Base-by-base conservation (phyloP, 2,113 vertebrate genomes). In the Aldabrachelys gigantea region DNA sequence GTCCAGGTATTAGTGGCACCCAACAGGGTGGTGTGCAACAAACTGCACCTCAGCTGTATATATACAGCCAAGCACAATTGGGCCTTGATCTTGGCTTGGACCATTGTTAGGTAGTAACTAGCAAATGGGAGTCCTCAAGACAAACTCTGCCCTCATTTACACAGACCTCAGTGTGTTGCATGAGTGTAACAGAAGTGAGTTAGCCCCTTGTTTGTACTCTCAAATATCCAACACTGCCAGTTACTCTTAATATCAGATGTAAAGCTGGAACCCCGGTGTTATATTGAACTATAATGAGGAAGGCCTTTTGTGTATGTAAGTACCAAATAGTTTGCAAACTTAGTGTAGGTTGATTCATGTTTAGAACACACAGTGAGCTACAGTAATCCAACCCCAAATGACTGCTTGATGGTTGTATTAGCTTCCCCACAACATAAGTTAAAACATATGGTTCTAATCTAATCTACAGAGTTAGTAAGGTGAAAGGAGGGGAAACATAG, bases 81-180 rank as follows among this genome's bases (percentile, higher is more conserved):
- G 76, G 6, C 4, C 76, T 0, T 0, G 57, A 13, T 75, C 82
- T 80, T 76, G 38, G 82, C 87, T 49, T 6, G 12, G 25, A n/a
- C 85, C 56, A 47, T 80, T 22, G 4, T 2, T 72, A 72, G 4
- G 1, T 41, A 38, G 69, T 38, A 72, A 24, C 21, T 38, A 72
- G 16, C 69, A n/a, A 72, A 72, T 21, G 69, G 59, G n/a, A 72
- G 16, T 31, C 80, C 80, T 79, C 54, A n/a, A 31, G n/a, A 38
- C 83, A 84, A 75, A 24, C 87, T 50, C 56, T 82, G 87, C 81
- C 87, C 17, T 9, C 47, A 80, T 47, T 38, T 38, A 24, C 1
- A 0, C 11, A 1, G 0, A 31, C 10, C 0, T 75, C 1, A 10
- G 54, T 19, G 41, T 29, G 72, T 3, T 52, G 59, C 1, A 1